Evolutionary conservation across 2,113 vertebrate genomes (phyloP).

Genomic region (Chloebia gouldiae): DNA sequence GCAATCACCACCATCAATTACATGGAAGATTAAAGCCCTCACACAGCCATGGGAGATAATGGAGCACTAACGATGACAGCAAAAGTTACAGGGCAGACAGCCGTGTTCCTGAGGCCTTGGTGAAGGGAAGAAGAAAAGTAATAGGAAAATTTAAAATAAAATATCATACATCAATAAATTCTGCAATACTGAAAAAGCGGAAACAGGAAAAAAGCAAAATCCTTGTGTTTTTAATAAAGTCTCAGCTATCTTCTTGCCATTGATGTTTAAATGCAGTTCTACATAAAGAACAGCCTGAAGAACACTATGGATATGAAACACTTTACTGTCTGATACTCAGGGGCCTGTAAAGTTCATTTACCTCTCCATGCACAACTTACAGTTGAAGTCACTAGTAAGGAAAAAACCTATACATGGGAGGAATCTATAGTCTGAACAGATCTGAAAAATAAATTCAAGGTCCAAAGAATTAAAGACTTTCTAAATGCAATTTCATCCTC

Average conservation of each 20-base stretch:
- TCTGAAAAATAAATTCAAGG: not conserved
- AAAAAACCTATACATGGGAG: not conserved
- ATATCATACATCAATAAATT: not conserved
- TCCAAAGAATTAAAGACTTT: not conserved
- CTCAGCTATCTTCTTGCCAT: not conserved
- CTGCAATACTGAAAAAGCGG: not conserved
- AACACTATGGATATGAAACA: not conserved
- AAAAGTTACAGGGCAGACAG: not conserved
- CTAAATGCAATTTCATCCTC: not conserved
- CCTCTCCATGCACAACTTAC: not conserved
- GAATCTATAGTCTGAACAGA: not conserved
- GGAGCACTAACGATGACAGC: not conserved
- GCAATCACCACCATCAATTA: not conserved
- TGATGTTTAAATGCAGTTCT: not conserved
- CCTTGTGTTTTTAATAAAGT: not conserved
- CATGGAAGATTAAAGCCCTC: slow-evolving; percentile 5
- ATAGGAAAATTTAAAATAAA: not conserved
- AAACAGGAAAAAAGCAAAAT: not conserved
- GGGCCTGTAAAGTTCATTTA: not conserved
- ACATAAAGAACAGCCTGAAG: not conserved
- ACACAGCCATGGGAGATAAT: not conserved
- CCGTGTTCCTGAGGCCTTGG: not conserved
- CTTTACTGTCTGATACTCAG: not conserved
- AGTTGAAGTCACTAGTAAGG: not conserved
- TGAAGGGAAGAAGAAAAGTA: accelerated